phyloP scores from a whole-genome alignment of 2,888 invertebrate species.

The Romanomermis culicivorax region DNA sequence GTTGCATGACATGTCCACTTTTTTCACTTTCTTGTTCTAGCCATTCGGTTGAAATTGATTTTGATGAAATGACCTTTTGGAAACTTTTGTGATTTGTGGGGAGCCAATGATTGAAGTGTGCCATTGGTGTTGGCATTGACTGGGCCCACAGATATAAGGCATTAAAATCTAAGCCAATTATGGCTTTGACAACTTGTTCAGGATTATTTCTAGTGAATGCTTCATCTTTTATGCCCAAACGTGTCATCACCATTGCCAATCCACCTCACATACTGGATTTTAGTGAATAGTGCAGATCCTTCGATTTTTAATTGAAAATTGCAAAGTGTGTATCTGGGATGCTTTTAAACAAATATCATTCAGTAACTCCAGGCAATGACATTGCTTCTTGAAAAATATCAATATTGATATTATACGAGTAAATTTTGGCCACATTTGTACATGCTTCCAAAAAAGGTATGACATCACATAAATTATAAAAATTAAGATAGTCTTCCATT shows the following conservation, averaged over 20 bases:
- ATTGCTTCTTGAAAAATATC: neutral
- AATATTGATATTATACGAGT: neutral
- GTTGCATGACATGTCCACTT: neutral
- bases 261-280: neutral
- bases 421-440: neutral
- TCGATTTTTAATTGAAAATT: neutral
- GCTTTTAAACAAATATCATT: neutral
- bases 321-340: neutral
- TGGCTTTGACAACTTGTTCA: neutral
- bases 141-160: neutral
- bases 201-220: neutral
- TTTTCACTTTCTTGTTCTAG: neutral
- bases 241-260: neutral
- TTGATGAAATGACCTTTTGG: neutral
- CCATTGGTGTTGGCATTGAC: neutral
- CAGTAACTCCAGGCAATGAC: neutral
- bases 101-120: neutral
- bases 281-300: neutral
- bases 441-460: neutral
- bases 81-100: neutral
- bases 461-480: neutral
- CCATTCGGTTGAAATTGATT: neutral
- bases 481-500: neutral
- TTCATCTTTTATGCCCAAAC: neutral
- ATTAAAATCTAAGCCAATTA: neutral